Evolutionary conservation across 1,140 invertebrate species (phyloP), one percentile per base, ranked within the genome.

Genomic region (Meloidogyne exigua): DNA sequence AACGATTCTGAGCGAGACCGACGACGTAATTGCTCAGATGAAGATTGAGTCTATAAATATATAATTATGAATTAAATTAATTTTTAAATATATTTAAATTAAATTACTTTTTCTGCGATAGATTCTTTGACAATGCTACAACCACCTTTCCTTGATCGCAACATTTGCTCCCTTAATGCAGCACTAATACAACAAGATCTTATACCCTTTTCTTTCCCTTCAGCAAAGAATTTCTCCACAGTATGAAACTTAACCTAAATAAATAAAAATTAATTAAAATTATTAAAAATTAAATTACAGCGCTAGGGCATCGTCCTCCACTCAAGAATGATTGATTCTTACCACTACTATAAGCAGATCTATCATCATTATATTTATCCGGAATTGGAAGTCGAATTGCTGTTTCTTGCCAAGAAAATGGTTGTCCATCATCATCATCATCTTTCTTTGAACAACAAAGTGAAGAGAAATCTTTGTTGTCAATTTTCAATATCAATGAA

Each of bases 71-170:
- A 7, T n/a, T 9, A n/a, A 57, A 44, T 44, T 1, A 15, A 1
- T 44, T 44, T 44, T 44, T 44, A 44, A 57, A 1, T 9, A 57
- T 1, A n/a, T n/a, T 49, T 15, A 44, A 11, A 11, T 49, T 18
- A 57, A 57, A 57, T 57, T 57, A 57, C 49, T 57, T 57, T 57
- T 9, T 57, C 49, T n/a, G 49, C 49, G 2, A n/a, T 5, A 57
- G 49, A 57, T 57, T 57, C 49, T n/a, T 57, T 57, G 49, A 57
- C 49, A 57, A 57, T n/a, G n/a, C 49, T 57, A 57, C 49, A 57
- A n/a, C 18, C 18, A n/a, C 49, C 49, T 9, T 57, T 57, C 7
- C 49, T 57, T n/a, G 49, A 57, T 57, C 49, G 49, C 9, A 57
- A n/a, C 49, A 57, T 57, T n/a, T 57, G 49, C 10, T 57, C 49